These are phyloP conservation scores for Phyllopteryx taeniolatus DNA, from an alignment of 2,113 vertebrate genomes.

Conservation along the genomic window DNA sequence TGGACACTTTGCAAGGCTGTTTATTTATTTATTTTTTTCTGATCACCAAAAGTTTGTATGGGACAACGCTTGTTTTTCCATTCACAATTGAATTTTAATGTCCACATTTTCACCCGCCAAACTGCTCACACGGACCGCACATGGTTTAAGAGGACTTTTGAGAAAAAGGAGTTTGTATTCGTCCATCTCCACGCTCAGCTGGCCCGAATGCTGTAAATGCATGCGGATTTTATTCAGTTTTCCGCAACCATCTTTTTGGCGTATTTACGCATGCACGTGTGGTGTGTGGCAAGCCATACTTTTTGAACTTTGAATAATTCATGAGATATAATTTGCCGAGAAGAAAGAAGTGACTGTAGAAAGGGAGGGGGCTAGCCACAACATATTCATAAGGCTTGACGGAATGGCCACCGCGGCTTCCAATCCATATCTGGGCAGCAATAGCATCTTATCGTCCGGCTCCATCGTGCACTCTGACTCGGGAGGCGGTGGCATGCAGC, in stretches of 20 bases:
- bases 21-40: slow-evolving; percentile 37
- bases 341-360: slow-evolving; percentile 72
- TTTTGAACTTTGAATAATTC: slow-evolving; percentile 80
- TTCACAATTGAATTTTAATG: slow-evolving; percentile 52
- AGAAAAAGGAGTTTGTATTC: slow-evolving; percentile 57
- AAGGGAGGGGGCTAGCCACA: slow-evolving; percentile 69
- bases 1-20: slow-evolving; percentile 58
- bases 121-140: slow-evolving; percentile 63
- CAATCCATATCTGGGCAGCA: slow-evolving; percentile 90
- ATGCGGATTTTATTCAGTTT: slow-evolving; percentile 58
- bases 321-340: slow-evolving; percentile 77
- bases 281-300: slow-evolving; percentile 62
- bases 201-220: slow-evolving; percentile 60
- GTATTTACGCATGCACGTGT: slow-evolving; percentile 51
- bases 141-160: slow-evolving; percentile 65
- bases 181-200: slow-evolving; percentile 22
- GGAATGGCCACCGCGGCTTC: slow-evolving; percentile 93
- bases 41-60: slow-evolving; percentile 66
- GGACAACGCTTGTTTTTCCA: slow-evolving; percentile 40
- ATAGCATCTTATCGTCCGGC: slow-evolving; percentile 86
- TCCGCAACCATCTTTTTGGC: slow-evolving; percentile 24
- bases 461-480: slow-evolving; percentile 91
- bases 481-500: slow-evolving; percentile 85
- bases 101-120: slow-evolving; percentile 32
- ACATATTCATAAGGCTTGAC: slow-evolving; percentile 77